Evolutionary conservation across 2,797 vertebrate genomes (phyloP).

Genomic region (Potorous gilbertii): DNA sequence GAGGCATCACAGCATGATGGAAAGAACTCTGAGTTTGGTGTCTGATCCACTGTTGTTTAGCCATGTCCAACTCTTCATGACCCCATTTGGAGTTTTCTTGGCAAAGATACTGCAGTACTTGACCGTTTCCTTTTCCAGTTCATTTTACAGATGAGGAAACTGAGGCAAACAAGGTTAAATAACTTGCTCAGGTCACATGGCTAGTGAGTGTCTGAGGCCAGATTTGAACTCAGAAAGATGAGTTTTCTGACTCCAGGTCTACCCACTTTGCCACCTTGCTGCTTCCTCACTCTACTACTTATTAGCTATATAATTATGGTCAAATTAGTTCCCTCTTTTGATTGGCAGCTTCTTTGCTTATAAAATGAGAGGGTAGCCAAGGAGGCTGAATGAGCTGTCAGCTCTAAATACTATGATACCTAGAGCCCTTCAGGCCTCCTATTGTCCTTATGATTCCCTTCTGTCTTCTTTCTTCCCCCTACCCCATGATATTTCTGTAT

Average conservation of each 20-base stretch:
- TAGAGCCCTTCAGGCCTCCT: neutral
- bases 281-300: neutral
- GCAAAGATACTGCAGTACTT: neutral
- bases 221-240: neutral
- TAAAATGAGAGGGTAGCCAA: neutral
- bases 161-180: neutral
- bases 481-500: neutral
- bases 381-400: neutral
- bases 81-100: neutral
- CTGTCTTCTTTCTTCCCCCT: neutral
- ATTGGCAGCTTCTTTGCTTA: neutral
- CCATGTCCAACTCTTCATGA: neutral
- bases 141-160: neutral
- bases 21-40: neutral
- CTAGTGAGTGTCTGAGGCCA: neutral
- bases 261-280: neutral
- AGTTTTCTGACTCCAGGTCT: neutral
- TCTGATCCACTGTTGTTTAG: neutral
- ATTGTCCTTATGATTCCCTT: neutral
- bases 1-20: neutral
- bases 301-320: neutral
- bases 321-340: neutral
- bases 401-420: neutral
- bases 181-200: neutral
- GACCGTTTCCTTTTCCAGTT: neutral